Percentiles rank a stretch among this genome's conserved stretches.
These are phyloP conservation scores for Rhynchotus rufescens DNA, from an alignment of 2,797 vertebrate species.

Conservation along the genomic window DNA sequence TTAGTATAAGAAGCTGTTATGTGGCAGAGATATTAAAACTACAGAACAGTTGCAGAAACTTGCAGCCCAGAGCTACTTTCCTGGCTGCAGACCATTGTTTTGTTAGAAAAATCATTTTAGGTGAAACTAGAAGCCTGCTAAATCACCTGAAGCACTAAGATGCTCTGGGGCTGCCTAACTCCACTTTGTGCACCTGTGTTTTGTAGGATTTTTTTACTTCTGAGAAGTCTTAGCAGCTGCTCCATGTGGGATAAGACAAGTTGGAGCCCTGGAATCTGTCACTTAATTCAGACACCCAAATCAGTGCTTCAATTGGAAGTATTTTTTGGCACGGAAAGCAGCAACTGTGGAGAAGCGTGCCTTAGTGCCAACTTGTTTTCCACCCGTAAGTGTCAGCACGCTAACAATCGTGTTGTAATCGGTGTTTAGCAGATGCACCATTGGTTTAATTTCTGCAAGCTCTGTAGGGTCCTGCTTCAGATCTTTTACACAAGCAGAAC, in stretches of 20 bases:
- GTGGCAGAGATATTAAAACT: not conserved
- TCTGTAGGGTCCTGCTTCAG: not conserved
- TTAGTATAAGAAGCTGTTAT: not conserved
- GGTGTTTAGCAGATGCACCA: not conserved
- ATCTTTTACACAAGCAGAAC: not conserved
- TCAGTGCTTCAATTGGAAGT: slow-evolving; percentile 11
- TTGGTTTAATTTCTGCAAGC: slow-evolving; percentile 3
- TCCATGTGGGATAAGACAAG: not conserved
- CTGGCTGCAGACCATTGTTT: not conserved
- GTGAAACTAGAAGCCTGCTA: not conserved
- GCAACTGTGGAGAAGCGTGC: not conserved
- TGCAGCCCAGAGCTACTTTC: not conserved
- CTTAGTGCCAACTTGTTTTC: not conserved
- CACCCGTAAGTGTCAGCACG: not conserved
- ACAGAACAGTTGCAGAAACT: slow-evolving; percentile 8
- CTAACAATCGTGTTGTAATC: slow-evolving; percentile 1
- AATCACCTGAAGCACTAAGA: not conserved
- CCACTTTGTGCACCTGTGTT: not conserved
- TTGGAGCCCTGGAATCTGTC: slow-evolving; percentile 23
- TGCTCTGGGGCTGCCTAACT: not conserved
- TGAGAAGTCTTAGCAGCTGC: slow-evolving; percentile 5
- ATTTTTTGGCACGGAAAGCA: slow-evolving; percentile 26
- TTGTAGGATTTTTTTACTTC: not conserved
- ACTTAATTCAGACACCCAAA: slow-evolving; percentile 15
- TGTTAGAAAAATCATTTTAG: not conserved